Conservation (phyloP, 2,797 vertebrate genomes). For the Sibirionetta formosa region DNA sequence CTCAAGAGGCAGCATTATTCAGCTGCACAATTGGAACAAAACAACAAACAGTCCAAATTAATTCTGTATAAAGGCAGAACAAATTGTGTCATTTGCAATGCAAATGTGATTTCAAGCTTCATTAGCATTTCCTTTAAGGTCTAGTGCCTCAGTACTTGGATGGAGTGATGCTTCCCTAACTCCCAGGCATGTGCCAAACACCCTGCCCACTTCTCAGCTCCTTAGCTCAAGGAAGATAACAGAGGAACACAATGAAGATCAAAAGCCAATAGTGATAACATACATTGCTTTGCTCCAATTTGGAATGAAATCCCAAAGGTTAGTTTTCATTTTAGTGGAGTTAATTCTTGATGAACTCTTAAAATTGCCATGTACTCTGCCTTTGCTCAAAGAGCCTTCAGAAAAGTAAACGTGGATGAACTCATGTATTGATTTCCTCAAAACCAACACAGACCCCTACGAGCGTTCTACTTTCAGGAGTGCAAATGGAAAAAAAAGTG, state of each 20-base stretch:
- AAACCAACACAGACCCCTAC: not conserved
- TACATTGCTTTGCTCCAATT: not conserved
- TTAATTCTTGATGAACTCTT: not conserved
- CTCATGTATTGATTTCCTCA: not conserved
- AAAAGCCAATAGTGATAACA: not conserved
- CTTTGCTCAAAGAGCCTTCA: not conserved
- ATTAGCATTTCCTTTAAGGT: slow-evolving; percentile 52
- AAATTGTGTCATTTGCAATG: slow-evolving; percentile 74
- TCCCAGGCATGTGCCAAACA: not conserved
- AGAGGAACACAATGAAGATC: not conserved
- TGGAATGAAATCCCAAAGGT: not conserved
- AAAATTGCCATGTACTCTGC: not conserved
- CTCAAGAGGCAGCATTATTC: slow-evolving; percentile 44
- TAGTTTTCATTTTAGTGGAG: not conserved
- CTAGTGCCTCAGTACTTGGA: not conserved
- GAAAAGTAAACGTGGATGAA: fast-evolving
- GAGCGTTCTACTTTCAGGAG: not conserved
- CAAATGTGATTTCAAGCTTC: slow-evolving; percentile 69
- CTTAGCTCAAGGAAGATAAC: not conserved
- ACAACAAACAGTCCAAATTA: slow-evolving; percentile 62
- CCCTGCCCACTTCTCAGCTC: not conserved
- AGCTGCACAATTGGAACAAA: slow-evolving; percentile 61
- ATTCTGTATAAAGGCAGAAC: slow-evolving; percentile 66
- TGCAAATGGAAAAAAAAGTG: not conserved
- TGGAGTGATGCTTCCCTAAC: not conserved